phyloP scores from a whole-genome alignment of 2,113 vertebrate genomes.

The Dicerorhinus sumatrensis region DNA sequence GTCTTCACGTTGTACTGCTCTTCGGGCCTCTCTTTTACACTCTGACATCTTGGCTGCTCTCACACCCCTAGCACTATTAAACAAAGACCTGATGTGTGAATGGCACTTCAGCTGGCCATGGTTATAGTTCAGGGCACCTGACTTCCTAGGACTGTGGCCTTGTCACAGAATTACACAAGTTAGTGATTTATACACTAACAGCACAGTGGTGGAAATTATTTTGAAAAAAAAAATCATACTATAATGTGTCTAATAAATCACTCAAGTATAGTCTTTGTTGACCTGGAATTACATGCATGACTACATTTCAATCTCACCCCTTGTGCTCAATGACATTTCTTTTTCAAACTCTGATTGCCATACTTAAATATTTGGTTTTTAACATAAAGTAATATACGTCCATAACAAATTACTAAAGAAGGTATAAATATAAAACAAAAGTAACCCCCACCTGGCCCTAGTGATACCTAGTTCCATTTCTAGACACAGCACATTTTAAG shows the following conservation, averaged over 20 bases:
- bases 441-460: accelerated
- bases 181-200: not conserved
- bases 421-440: not conserved
- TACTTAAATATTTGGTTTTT: not conserved
- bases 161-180: not conserved
- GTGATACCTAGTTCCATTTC: too few species aligned
- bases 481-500: not conserved
- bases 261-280: not conserved
- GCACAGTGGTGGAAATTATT: not conserved
- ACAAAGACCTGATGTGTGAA: not conserved
- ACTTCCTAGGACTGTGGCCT: not conserved
- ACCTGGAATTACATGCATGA: not conserved
- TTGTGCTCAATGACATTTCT: not conserved
- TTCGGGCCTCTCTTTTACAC: not conserved
- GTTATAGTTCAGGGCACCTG: too few species aligned
- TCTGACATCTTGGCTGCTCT: not conserved
- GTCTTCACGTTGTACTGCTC: not conserved
- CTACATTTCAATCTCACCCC: not conserved
- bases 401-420: not conserved
- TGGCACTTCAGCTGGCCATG: accelerated
- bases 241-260: not conserved
- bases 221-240: not conserved
- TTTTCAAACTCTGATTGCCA: not conserved
- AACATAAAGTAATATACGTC: not conserved
- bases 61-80: not conserved